Evolutionary conservation across 2,113 vertebrate genomes (phyloP), one percentile per base, ranked within the genome.

Genomic region (Microtus oregoni): DNA sequence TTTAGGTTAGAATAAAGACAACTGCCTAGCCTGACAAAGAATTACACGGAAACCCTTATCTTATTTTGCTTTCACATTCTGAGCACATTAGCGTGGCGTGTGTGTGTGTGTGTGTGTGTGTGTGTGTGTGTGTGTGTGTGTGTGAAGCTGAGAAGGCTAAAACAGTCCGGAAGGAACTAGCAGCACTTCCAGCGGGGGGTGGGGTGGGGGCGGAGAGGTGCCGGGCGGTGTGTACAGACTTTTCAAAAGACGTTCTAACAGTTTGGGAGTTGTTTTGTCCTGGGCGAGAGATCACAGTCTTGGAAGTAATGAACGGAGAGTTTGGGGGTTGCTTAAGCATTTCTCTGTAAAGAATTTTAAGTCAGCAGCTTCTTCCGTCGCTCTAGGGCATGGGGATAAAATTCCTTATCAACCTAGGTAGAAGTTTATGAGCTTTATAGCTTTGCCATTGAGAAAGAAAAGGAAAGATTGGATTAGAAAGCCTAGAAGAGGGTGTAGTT

Each of bases 311-410:
- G 82, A 83, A 41, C 7, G 0, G 86, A 83, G 75, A 83, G 52
- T 70, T 67, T 17, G 32, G 67, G 73, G 75, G 44, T 89, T 44
- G 44, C 90, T 90, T 76, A 47, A 93, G 30, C 2, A 70, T 93
- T 88, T 93, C 94, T 98, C 97, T 90, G 97, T 96, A 96, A 96
- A 86, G 92, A 91, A 91, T 96, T 86, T 88, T n/a, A 78, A 90
- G 58, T 52, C 26, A 50, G 79, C 89, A 63, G 94, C 96, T 89
- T 32, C 6, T 97, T 98, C 96, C 15, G 0, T 47, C 61, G 75
- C 96, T 92, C 63, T 75, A 92, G 96, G 86, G 70, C 93, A 77
- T 35, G 89, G 72, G 79, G 96, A 94, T 87, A 97, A 97, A 96
- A 97, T 92, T 90, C 81, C 97, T 97, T 96, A 72, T 95, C 96